Conservation (phyloP, 92 coral and sea anemone species). For the Plumapathes pennacea region DNA sequence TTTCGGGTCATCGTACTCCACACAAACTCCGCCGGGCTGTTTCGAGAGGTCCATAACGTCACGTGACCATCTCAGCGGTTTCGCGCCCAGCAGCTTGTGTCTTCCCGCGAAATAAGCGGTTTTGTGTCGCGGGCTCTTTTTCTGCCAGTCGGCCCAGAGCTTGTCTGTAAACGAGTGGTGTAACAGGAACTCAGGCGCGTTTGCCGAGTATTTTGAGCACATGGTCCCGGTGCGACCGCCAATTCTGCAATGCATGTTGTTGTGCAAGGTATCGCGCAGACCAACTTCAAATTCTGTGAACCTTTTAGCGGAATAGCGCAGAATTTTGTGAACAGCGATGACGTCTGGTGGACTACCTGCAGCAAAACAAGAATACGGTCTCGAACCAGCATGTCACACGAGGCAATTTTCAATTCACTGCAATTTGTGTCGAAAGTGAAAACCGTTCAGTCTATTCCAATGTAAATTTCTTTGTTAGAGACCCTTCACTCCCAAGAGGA, state of each 20-base stretch:
- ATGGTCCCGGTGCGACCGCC: conserved; percentile 81
- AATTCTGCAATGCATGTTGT: conserved; percentile 86
- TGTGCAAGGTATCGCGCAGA: conserved; percentile 69
- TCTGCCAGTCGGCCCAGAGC: conserved; percentile 87
- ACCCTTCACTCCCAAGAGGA: too few species aligned
- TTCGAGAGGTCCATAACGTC: conserved; percentile 50
- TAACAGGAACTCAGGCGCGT: conserved; percentile 83
- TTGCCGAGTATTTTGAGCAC: conserved; percentile 69
- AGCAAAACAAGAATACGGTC: background rate
- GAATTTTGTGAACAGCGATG: conserved; percentile 70
- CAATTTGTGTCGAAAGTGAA: too few species aligned
- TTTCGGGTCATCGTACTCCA: conserved; percentile 69
- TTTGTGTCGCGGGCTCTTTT: conserved; percentile 53
- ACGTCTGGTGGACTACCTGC: conserved; percentile 86
- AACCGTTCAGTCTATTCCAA: too few species aligned
- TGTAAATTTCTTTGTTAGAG: too few species aligned
- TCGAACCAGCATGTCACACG: too few species aligned
- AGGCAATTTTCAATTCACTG: too few species aligned
- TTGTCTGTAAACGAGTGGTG: conserved; percentile 85
- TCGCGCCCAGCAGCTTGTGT: background rate
- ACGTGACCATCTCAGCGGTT: conserved; percentile 40
- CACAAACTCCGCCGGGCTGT: conserved; percentile 72
- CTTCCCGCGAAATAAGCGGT: conserved; percentile 39
- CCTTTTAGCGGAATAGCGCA: conserved; percentile 37
- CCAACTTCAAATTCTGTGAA: conserved; percentile 62